Base-by-base conservation (phyloP, 2,113 vertebrate species). In the Chaenocephalus aceratus region DNA sequence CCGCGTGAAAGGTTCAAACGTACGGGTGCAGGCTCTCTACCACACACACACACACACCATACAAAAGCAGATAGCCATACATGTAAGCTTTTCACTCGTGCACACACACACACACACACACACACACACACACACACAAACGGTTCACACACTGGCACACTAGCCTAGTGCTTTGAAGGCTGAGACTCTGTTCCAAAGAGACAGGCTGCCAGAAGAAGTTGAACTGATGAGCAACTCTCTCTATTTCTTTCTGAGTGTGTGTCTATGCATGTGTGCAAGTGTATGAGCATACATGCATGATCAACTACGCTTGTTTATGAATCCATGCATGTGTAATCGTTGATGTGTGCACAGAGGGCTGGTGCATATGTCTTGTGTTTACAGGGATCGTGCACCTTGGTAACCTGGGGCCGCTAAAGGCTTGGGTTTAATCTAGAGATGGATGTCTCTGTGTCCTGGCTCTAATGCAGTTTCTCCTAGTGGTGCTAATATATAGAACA, bases 151-250 rank as follows among this genome's bases (percentile, higher is more conserved):
- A 57, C 60, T 52, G 14, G 62, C 62, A 80, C 82, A 77, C 72
- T 34, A 65, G 66, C 66, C 56, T 58, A 30, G 68, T 36, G 77
- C 88, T 91, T 89, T 91, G 87, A 92, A 88, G 84, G 58, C 79
- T 80, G 58, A 80, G 79, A 54, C 80, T 81, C 8, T 72, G 60
- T 77, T 88, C 74, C 67, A 49, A 86, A 78, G 76, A 91, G 86
- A 89, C 73, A 85, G 66, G 74, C 84, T 86, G 82, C 75, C 76
- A 87, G 73, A 73, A 84, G 60, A 89, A 85, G 87, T 87, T 86
- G 88, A 75, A 67, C 72, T 85, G 79, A 88, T 82, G 68, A 81
- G 82, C 77, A 87, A 72, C 85, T 44, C 71, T 73, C 53, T 68
- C 45, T 56, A 15, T 72, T 70, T 83, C n/a, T 65, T 46, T 72